Base-by-base conservation (phyloP, 2,888 invertebrate species). In the Eurytoma adleriae region DNA sequence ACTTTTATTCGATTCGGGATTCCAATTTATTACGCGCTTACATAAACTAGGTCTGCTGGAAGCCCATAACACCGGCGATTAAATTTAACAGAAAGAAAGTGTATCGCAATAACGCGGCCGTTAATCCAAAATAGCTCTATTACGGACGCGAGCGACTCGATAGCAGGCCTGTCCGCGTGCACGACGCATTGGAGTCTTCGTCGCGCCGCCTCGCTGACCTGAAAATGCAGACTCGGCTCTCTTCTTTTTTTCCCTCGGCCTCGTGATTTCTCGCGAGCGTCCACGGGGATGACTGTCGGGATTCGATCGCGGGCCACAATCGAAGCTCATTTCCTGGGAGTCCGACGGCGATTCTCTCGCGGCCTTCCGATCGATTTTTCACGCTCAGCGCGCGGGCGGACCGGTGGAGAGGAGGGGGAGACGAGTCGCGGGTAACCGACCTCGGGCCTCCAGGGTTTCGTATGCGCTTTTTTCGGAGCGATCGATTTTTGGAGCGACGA, bases 301-400 rank as follows among this genome's bases (percentile, higher is more conserved):
- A 24, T 71, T 61, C 48, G 20, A 13, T 20, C 50, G 20, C 61
- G 20, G n/a, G 1, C 16, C n/a, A 54, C 71, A 27, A 50, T 61
- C n/a, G 50, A 71, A 52, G 40, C 24, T 71, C 61, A 71, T 71
- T 61, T 71, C 71, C 71, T 70, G 20, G 48, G 24, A 24, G 24
- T 2, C 2, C 2, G 24, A 2, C 24, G 24, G 7, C 40, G 40
- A 40, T 40, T 40, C 40, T 40, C 10, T 7, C 40, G 40, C 40
- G 40, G 40, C 40, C 40, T 40, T 10, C 40, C 40, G 61, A 71
- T 61, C 59, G 24, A 71, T 61, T 61, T 59, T 61, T 71, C 48
- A 61, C 20, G n/a, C 24, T n/a, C n/a, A 48, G 50, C 18, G 50
- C 18, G 20, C 7, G 13, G 18, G 48, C 14, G 27, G 24, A 20